Conservation (phyloP, 30 jellyfish, hydroid and myxozoan genomes). For the Sanderia malayensis region DNA sequence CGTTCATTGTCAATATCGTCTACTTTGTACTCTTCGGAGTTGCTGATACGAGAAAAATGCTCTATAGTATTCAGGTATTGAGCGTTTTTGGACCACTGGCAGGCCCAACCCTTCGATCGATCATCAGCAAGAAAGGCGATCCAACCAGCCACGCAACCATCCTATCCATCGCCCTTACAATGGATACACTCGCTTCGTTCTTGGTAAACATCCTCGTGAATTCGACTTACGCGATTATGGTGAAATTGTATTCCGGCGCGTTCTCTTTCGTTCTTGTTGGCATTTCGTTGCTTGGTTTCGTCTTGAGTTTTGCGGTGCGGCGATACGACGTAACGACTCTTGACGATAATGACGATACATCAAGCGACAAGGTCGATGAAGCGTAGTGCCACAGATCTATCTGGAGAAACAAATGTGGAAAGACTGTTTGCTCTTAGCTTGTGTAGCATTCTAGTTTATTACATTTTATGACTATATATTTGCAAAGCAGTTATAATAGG, state of each 20-base stretch:
- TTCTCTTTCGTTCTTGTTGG: conserved; percentile 27
- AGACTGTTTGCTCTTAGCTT: too few species aligned
- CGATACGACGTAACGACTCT: not conserved
- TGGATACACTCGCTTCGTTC: conserved; percentile 22
- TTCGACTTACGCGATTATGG: conserved; percentile 28
- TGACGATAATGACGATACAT: too few species aligned
- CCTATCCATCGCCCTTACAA: conserved; percentile 28
- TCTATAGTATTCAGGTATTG: conserved; percentile 16
- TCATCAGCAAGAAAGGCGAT: conserved; percentile 30
- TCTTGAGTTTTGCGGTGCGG: conserved; percentile 5
- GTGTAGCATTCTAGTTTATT: too few species aligned
- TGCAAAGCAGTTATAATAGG: too few species aligned
- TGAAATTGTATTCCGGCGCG: conserved; percentile 10
- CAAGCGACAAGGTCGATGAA: too few species aligned
- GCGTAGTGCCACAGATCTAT: too few species aligned
- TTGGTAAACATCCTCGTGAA: conserved; percentile 14
- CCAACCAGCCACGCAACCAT: conserved; percentile 22
- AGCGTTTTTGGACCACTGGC: conserved; percentile 42
- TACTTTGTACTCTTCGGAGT: conserved; percentile 33
- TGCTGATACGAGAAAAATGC: conserved; percentile 13
- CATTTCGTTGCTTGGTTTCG: conserved; percentile 19
- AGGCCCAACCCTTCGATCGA: conserved; percentile 27
- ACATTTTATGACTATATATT: too few species aligned
- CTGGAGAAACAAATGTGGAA: too few species aligned
- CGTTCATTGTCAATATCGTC: not conserved